Evolutionary conservation across 1,140 invertebrate species (phyloP).

Genomic region (Sinella curviseta): DNA sequence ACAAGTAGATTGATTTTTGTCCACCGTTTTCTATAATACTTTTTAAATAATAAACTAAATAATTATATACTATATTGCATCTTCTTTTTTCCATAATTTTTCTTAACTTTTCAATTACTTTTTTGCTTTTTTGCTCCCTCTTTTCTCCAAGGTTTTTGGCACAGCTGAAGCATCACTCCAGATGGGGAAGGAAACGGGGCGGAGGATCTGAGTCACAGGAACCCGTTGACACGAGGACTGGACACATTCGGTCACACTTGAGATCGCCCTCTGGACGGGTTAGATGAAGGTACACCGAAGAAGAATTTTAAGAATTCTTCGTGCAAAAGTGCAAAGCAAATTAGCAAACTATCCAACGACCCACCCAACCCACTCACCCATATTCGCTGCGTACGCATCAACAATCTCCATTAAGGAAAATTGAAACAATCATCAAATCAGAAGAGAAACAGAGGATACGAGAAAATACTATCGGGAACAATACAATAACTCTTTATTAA

Average conservation of each 20-base stretch:
- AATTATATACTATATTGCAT: not conserved
- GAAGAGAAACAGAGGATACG: not conserved
- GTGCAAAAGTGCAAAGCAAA: not conserved
- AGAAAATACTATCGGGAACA: not conserved
- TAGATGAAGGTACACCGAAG: conserved; percentile 62
- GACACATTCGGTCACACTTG: conserved; percentile 84
- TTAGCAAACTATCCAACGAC: not conserved
- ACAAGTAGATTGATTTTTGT: too few relatives aligned
- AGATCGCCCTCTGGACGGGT: conserved; percentile 82
- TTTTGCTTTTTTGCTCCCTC: conserved; percentile 19
- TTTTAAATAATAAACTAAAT: too few relatives aligned
- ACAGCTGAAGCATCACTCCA: conserved; percentile 48
- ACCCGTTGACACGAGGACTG: conserved; percentile 63
- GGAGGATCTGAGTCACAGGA: conserved; percentile 64
- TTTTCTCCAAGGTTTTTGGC: conserved; percentile 45
- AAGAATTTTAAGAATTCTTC: not conserved
- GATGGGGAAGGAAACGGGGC: conserved; percentile 62
- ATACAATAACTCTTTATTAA: not conserved
- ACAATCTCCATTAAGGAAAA: too few relatives aligned
- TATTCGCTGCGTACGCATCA: not conserved
- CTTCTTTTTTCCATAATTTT: not conserved
- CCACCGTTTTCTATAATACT: too few relatives aligned
- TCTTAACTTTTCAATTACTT: conserved; percentile 12
- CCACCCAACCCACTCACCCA: not conserved
- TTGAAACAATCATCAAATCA: too few relatives aligned